These are phyloP conservation scores for Ammodytes marinus DNA, from an alignment of 2,113 vertebrate species.

Conservation along the genomic window DNA sequence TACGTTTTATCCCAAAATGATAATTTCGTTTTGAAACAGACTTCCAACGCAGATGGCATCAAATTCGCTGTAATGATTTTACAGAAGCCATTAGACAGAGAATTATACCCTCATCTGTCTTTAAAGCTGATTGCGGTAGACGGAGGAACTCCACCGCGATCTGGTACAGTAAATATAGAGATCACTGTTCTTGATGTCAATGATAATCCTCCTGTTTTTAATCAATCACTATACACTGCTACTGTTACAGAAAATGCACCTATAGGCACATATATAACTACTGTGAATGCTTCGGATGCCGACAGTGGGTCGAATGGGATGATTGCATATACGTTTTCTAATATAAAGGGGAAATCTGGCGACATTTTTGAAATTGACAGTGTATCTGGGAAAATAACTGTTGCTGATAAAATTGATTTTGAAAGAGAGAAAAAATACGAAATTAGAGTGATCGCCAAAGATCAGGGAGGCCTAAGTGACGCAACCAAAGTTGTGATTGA, in stretches of 20 bases:
- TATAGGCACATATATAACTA: slow-evolving; percentile 45
- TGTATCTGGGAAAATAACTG: slow-evolving; percentile 61
- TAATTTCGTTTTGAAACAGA: slow-evolving; percentile 75
- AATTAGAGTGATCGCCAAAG: slow-evolving; percentile 69
- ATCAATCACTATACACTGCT: slow-evolving; percentile 64
- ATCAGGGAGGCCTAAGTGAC: slow-evolving; percentile 68
- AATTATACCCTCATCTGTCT: slow-evolving; percentile 44
- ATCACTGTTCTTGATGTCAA: slow-evolving; percentile 52
- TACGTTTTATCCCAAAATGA: slow-evolving; percentile 81
- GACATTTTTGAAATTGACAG: slow-evolving; percentile 62
- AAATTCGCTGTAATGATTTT: slow-evolving; percentile 79
- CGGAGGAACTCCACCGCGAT: slow-evolving; percentile 58
- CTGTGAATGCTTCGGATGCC: slow-evolving; percentile 74
- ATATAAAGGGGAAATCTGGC: slow-evolving; percentile 29
- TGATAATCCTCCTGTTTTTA: slow-evolving; percentile 72
- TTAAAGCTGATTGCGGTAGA: slow-evolving; percentile 60
- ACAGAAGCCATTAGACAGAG: slow-evolving; percentile 83
- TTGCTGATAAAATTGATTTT: slow-evolving; percentile 67
- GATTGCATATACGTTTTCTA: slow-evolving; percentile 56
- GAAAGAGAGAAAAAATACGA: slow-evolving; percentile 75
- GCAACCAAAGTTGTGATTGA: slow-evolving; percentile 71
- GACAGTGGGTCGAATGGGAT: slow-evolving; percentile 67
- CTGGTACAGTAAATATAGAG: slow-evolving; percentile 60
- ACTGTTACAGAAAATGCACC: slow-evolving; percentile 67
- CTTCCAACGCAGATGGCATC: slow-evolving; percentile 71